Conservation (phyloP, 2,888 invertebrate species). For the Synanthedon myopaeformis region DNA sequence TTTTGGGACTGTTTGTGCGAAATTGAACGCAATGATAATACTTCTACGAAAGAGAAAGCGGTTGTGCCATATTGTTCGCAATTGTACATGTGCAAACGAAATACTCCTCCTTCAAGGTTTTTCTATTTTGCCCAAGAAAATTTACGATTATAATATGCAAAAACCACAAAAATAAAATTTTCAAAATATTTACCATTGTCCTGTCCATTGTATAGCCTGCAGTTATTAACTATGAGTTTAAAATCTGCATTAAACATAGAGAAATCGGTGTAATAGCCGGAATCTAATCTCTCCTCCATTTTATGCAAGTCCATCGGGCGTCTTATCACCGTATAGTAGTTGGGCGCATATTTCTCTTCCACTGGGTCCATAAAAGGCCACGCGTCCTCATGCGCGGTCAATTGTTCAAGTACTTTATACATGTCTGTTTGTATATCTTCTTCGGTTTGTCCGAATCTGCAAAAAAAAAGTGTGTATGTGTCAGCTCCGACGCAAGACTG, state of each 20-base stretch:
- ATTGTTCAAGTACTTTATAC: constrained; percentile 90
- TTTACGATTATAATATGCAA: not conserved
- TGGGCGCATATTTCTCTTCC: constrained; percentile 92
- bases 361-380: constrained; percentile 96
- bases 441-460: constrained; percentile 81
- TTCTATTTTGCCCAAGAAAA: no score
- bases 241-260: constrained; percentile 89
- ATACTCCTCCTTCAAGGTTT: no score
- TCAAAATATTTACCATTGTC: constrained; percentile 80
- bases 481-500: no score
- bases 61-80: no score
- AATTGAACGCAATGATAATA: no score
- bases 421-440: constrained; percentile 90
- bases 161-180: not conserved
- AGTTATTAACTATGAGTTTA: constrained; percentile 92
- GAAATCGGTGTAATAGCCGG: constrained; percentile 82
- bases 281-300: constrained; percentile 89
- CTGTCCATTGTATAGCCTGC: constrained; percentile 91
- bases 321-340: constrained; percentile 80
- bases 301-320: constrained; percentile 89
- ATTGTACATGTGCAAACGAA: no score
- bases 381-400: constrained; percentile 90
- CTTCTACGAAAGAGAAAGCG: no score
- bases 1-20: no score
- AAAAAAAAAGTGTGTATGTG: no score